Conservation (phyloP, 2,888 invertebrate species). For the Steinernema carpocapsae region DNA sequence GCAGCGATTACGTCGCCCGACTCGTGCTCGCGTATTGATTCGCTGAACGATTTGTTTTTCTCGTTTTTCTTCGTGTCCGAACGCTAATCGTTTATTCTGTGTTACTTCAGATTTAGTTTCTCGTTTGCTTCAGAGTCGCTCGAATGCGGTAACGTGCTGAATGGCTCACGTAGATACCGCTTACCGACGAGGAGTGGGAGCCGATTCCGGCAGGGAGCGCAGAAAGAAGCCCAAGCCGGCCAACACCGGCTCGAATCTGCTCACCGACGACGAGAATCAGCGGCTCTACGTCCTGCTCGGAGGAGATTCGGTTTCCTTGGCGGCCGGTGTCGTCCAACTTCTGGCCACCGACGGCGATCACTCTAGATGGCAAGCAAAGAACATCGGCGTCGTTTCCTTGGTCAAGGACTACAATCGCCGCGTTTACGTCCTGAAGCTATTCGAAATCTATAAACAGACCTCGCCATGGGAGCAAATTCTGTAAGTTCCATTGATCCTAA, state of each 20-base stretch:
- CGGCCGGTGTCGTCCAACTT: slow-evolving; percentile 59
- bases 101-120: background rate
- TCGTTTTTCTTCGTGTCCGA: background rate
- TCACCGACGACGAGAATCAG: slow-evolving; percentile 46
- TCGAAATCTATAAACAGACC: slow-evolving; percentile 53
- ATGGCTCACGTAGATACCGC: slow-evolving; percentile 10
- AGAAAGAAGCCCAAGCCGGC: slow-evolving; percentile 36
- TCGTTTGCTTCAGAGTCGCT: background rate
- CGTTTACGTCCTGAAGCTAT: slow-evolving; percentile 56
- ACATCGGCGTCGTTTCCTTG: slow-evolving; percentile 54
- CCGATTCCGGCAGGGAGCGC: background rate
- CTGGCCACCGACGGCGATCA: slow-evolving; percentile 45
- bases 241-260: slow-evolving; percentile 45
- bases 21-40: background rate
- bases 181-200: background rate
- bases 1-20: background rate
- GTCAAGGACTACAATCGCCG: slow-evolving; percentile 61
- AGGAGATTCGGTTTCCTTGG: slow-evolving; percentile 51
- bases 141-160: slow-evolving; percentile 7
- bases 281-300: slow-evolving; percentile 51
- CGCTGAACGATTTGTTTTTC: slow-evolving; percentile 20
- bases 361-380: slow-evolving; percentile 50
- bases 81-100: background rate
- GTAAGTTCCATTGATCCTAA: slow-evolving; percentile 42
- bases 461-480: slow-evolving; percentile 56